phyloP scores from a whole-genome alignment of 2,113 vertebrate species.

The Rissa tridactyla region DNA sequence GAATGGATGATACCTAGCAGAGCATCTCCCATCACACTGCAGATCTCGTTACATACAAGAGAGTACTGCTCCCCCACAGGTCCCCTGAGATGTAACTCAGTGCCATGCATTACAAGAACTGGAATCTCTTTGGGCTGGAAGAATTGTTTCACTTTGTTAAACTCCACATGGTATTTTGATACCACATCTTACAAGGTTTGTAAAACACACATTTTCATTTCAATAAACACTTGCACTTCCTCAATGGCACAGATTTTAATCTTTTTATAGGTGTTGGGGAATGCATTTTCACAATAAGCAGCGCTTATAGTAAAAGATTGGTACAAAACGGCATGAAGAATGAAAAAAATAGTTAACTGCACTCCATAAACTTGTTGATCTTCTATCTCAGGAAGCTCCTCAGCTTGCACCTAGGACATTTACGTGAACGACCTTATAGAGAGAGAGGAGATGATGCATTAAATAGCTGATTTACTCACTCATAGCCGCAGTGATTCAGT shows the following conservation, averaged over 20 bases:
- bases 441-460: neutral
- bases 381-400: neutral
- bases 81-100: neutral
- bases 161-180: neutral
- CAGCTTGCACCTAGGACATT: neutral
- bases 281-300: neutral
- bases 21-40: neutral
- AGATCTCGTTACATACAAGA: neutral
- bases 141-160: neutral
- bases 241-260: neutral
- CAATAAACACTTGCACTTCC: neutral
- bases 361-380: neutral
- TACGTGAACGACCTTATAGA: neutral
- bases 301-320: neutral
- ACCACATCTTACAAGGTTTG: neutral
- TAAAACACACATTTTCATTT: neutral
- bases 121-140: neutral
- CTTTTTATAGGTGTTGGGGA: neutral
- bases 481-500: neutral
- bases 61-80: neutral
- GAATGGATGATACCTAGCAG: neutral
- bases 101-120: neutral
- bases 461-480: neutral
- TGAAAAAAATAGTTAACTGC: neutral
- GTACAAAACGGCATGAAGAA: neutral